Conservation (phyloP, 2,113 vertebrate genomes). For the Vimba vimba region DNA sequence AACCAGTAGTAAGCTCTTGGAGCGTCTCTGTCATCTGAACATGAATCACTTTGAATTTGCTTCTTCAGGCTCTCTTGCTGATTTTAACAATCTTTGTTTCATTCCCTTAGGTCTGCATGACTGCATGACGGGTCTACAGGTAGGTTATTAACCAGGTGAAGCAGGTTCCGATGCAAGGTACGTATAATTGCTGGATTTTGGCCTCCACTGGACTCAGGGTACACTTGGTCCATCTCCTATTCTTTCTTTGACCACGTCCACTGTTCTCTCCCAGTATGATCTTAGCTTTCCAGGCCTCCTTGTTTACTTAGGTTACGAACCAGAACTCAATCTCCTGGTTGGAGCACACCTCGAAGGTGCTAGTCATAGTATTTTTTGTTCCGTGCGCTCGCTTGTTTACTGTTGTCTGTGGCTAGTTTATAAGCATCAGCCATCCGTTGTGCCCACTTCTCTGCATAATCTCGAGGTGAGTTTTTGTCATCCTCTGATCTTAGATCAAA, state of each 20-base stretch:
- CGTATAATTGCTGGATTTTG: not conserved
- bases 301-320: slow-evolving; percentile 27
- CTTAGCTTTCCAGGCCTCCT: slow-evolving; percentile 48
- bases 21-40: too few species aligned
- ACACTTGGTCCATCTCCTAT: not conserved
- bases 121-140: too few species aligned
- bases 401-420: not conserved
- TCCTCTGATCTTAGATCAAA: not conserved
- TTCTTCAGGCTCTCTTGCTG: too few species aligned
- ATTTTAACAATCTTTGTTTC: too few species aligned
- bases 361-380: not conserved
- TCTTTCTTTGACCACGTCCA: slow-evolving; percentile 3
- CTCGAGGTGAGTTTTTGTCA: not conserved
- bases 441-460: slow-evolving; percentile 36
- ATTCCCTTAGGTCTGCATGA: too few species aligned
- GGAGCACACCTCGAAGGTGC: not conserved
- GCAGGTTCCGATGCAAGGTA: not conserved
- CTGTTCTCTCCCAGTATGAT: slow-evolving; percentile 35
- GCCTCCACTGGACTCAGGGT: not conserved
- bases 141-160: too few species aligned
- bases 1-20: too few species aligned
- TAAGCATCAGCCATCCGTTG: not conserved
- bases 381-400: not conserved
- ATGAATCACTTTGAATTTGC: not conserved
- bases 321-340: too few species aligned